Evolutionary conservation across 2,113 vertebrate genomes (phyloP), one percentile per base, ranked within the genome.

Genomic region (Mystacornis crossleyi): DNA sequence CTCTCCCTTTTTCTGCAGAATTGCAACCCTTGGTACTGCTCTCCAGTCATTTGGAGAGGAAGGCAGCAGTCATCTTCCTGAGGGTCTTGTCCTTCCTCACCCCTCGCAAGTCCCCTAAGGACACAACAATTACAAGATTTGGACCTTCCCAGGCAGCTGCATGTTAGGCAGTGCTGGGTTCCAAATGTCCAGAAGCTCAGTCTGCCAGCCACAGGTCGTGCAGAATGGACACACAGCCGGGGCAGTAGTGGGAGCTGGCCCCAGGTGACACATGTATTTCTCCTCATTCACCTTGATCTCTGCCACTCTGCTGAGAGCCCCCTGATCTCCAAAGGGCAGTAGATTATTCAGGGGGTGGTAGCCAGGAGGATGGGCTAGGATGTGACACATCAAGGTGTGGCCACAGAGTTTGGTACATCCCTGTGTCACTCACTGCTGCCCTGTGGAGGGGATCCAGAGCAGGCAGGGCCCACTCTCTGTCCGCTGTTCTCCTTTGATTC

Each of bases 181-280:
- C 20, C 55, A n/a, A 13, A 21, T 16, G 57, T 33, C 57, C 54
- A 45, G 19, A n/a, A 48, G 54, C 64, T 81, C 45, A 7, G 0
- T 36, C 57, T 19, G 36, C 25, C 45, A 67, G 51, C 14, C 40
- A 9, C 0, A 1, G 36, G 42, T 36, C 2, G 1, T 4, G 14
- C 2, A 6, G 71, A 42, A 38, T 24, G 55, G 26, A 28, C 34
- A 50, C 50, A 4, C 8, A 71, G 70, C 51, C 8, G 1, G 18
- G 38, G 42, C 31, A 50, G 66, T 10, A 18, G 29, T 31, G n/a
- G 70, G 9, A 31, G 57, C 3, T 75, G 62, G 62, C 61, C 31
- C 34, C 45, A 43, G 48, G 18, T 45, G 71, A 72, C 43, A 24
- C 4, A 0, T 2, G 24, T 6, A 16, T 12, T 60, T 34, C 47